A percentile compares a stretch with the other conserved stretches of the same genome.
These are phyloP conservation scores for Plagiodera versicolora DNA, from an alignment of 2,888 invertebrate species.

Conservation along the genomic window DNA sequence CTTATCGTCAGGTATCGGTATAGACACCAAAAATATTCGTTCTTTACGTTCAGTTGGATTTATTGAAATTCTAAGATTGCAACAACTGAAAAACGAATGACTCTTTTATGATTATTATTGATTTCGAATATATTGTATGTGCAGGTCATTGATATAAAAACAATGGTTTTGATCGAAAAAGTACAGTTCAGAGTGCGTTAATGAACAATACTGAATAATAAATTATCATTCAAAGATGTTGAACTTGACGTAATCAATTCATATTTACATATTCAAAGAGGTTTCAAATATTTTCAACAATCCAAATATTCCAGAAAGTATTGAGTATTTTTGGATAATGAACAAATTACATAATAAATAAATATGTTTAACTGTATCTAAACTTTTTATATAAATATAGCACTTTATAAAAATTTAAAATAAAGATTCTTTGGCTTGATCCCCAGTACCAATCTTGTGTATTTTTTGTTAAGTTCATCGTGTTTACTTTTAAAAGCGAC, in stretches of 20 bases:
- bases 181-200: neutral
- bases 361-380: constrained; percentile 49
- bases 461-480: constrained; percentile 34
- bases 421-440: constrained; percentile 84
- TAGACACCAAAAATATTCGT: too few species aligned
- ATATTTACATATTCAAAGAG: constrained; percentile 16
- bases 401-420: constrained; percentile 61
- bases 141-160: neutral
- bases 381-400: constrained; percentile 52
- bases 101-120: too few species aligned
- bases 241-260: constrained; percentile 1
- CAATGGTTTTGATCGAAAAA: neutral
- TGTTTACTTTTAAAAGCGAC: constrained; percentile 41
- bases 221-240: neutral
- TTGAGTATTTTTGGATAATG: constrained; percentile 29
- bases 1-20: too few species aligned
- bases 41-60: too few species aligned
- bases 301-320: constrained; percentile 33
- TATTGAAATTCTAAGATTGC: too few species aligned
- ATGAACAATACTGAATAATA: neutral
- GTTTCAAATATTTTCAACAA: constrained; percentile 33
- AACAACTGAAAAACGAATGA: too few species aligned
- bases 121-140: neutral
- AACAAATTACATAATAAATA: constrained; percentile 37
- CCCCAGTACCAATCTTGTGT: constrained; percentile 71